These are phyloP conservation scores for Phalera bucephala DNA, from an alignment of 2,888 invertebrate species.

Conservation along the genomic window DNA sequence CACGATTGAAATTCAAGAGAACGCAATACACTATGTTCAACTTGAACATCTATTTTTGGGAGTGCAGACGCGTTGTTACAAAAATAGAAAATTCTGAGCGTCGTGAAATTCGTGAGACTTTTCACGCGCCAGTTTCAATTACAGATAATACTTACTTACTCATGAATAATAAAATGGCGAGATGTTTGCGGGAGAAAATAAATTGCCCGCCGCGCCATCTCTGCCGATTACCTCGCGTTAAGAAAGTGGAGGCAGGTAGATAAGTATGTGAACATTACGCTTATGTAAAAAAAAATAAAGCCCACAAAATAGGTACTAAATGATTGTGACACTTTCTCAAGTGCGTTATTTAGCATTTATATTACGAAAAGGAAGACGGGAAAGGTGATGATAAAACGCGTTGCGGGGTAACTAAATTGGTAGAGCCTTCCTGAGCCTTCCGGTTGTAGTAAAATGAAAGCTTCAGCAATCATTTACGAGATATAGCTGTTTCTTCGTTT, in stretches of 20 bases:
- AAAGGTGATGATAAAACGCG: background rate
- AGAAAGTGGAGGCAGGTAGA: slow-evolving; percentile 4
- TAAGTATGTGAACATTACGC: slow-evolving; percentile 5
- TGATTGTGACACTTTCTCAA: background rate
- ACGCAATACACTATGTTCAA: slow-evolving; percentile 43
- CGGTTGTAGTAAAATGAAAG: too few relatives aligned
- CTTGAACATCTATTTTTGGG: slow-evolving; percentile 71
- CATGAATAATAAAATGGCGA: slow-evolving; percentile 21
- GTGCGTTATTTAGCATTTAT: slow-evolving; percentile 9
- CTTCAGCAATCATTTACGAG: too few relatives aligned
- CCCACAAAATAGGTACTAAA: background rate
- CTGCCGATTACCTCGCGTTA: slow-evolving; percentile 2
- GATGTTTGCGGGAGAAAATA: slow-evolving; percentile 16
- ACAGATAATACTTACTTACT: slow-evolving; percentile 14
- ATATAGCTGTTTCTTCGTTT: too few relatives aligned
- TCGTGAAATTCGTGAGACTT: slow-evolving; percentile 45
- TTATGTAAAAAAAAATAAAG: slow-evolving; percentile 6
- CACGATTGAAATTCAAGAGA: slow-evolving; percentile 28
- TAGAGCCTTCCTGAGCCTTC: too few relatives aligned
- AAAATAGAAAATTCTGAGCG: slow-evolving; percentile 64
- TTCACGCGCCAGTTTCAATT: slow-evolving; percentile 54
- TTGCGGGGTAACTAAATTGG: too few relatives aligned
- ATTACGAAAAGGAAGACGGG: slow-evolving; percentile 3
- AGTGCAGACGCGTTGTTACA: slow-evolving; percentile 57
- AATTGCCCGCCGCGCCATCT: slow-evolving; percentile 9